Evolutionary conservation across 1,140 invertebrate species (phyloP), one percentile per base, ranked within the genome.

Genomic region (Lepidurus apus): DNA sequence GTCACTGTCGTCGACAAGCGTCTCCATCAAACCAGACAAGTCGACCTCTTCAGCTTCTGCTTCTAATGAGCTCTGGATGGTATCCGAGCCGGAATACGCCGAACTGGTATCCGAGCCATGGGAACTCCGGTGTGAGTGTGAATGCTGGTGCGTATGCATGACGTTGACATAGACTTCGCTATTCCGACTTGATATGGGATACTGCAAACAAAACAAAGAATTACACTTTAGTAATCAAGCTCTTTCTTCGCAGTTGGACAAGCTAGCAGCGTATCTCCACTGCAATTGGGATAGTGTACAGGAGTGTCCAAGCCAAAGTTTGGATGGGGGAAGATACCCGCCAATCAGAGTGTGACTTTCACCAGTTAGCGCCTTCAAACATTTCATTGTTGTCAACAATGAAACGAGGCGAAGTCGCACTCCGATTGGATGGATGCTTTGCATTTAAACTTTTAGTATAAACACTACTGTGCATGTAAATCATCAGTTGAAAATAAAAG

Each of bases 51-150:
- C 93, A 47, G 85, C 86, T 79, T 87, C 86, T 80, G 93, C 89
- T 78, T 94, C 91, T 26, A 93, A 92, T 13, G 78, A 79, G 75
- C 92, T 94, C 82, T 95, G 95, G 95, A 98, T 97, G 80, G 95
- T 96, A 87, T 98, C 95, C 76, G 94, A 96, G 43, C 95, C 96
- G 82, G 94, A 96, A 85, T 97, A 97, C 73, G 94, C 95, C 80
- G 94, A 96, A 85, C 94, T 96, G 3, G 95, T 97, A 85, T 98
- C 95, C 84, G 94, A 96, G 43, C 93, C 94, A 84, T 95, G 94
- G 24, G 92, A 94, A 82, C 91, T 92, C 79, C 93, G 88, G 83
- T 93, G 93, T 81, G 92, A 93, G 85, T 94, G 93, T 21, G 53
- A 65, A 65, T 65, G 53, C 21, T 13, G 53, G 83, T 92, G 90